Evolutionary conservation across 2,113 vertebrate species (phyloP).

Genomic region (Microtus pennsylvanicus): DNA sequence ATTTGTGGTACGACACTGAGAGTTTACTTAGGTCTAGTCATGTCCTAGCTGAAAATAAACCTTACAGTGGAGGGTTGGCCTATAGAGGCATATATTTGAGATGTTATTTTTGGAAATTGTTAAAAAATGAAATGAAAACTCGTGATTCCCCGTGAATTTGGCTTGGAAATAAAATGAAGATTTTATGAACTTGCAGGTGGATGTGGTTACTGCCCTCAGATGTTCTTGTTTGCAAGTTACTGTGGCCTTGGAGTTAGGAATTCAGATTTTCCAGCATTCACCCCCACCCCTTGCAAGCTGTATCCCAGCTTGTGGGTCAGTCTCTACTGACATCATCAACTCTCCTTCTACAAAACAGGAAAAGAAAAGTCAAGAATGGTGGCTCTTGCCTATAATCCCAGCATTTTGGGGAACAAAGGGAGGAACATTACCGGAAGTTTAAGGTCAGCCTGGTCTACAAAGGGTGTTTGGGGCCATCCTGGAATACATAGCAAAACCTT

Average conservation of each 20-base stretch:
- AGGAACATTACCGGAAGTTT: background rate
- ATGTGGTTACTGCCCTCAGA: slow-evolving; percentile 62
- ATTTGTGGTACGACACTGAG: slow-evolving; percentile 72
- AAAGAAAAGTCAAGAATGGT: background rate
- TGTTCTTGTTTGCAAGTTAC: slow-evolving; percentile 58
- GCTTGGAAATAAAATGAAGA: slow-evolving; percentile 74
- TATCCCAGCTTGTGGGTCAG: background rate
- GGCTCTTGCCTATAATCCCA: background rate
- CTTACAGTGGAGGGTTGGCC: slow-evolving; percentile 67
- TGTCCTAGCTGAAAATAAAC: slow-evolving; percentile 72
- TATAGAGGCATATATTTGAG: slow-evolving; percentile 74
- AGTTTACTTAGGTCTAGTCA: slow-evolving; percentile 75
- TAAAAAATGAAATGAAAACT: slow-evolving; percentile 80
- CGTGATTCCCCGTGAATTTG: slow-evolving; percentile 79
- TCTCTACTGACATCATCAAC: background rate
- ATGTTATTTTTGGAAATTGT: slow-evolving; percentile 77
- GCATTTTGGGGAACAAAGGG: background rate
- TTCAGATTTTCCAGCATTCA: background rate
- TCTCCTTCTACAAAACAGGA: background rate
- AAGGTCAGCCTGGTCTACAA: background rate
- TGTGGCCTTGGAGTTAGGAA: background rate
- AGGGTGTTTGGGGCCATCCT: background rate
- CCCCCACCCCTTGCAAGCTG: background rate
- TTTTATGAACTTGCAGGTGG: slow-evolving; percentile 75
- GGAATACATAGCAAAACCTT: too few relatives aligned